Percentiles rank a stretch among this genome's conserved stretches.
phyloP scores from a whole-genome alignment of 2,888 invertebrate species.

The Eristalis pertinax region DNA sequence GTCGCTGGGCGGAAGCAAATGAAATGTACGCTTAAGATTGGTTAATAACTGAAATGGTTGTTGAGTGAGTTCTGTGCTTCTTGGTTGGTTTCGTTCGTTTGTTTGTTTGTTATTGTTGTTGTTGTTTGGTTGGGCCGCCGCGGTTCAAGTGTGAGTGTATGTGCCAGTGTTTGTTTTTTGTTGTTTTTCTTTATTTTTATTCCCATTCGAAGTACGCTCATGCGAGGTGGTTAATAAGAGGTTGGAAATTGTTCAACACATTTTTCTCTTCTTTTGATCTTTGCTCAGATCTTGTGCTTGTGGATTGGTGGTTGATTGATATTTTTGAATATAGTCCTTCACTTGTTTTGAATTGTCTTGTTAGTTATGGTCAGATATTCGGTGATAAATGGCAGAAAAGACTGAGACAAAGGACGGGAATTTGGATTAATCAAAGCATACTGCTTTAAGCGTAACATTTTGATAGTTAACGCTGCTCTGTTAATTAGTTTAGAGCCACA shows the following conservation, averaged over 20 bases:
- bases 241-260: background rate
- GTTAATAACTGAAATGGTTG: constrained; percentile 38
- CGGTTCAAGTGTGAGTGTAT: background rate
- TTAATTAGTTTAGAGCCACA: background rate
- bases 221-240: background rate
- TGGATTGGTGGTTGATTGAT: background rate
- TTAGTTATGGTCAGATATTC: background rate
- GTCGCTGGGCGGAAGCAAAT: constrained; percentile 68
- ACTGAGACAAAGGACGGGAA: background rate
- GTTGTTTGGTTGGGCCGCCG: too few species aligned
- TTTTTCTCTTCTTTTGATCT: background rate
- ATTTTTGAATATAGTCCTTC: too few species aligned
- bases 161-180: background rate
- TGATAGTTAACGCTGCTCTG: background rate
- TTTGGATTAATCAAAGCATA: background rate
- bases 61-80: constrained; percentile 48
- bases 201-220: background rate
- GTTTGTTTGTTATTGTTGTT: background rate
- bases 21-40: constrained; percentile 66
- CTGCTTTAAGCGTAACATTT: background rate
- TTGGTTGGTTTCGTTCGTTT: constrained; percentile 18
- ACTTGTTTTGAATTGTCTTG: background rate
- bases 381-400: background rate
- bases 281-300: too few species aligned
- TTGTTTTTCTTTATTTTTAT: background rate